Conservation (phyloP, 2,888 invertebrate genomes). For the Drepana falcataria region DNA sequence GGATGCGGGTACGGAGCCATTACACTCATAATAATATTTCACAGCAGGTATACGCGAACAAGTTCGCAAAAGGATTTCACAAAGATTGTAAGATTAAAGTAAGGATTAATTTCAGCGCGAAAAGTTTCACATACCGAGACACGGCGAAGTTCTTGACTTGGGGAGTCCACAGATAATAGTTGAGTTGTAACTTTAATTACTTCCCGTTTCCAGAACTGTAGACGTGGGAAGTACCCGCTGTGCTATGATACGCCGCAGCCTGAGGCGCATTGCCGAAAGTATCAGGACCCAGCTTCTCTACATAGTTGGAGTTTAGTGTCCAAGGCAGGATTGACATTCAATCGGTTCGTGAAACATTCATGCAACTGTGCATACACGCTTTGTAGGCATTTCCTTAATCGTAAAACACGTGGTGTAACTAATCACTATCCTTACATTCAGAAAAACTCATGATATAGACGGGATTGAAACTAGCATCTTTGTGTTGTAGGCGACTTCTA, state of each 20-base stretch:
- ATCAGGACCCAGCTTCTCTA: neutral
- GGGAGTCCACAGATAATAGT: constrained; percentile 64
- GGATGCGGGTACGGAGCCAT: constrained; percentile 2
- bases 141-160: constrained; percentile 57
- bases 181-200: constrained; percentile 73
- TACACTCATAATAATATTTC: constrained; percentile 15
- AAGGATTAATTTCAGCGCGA: constrained; percentile 57
- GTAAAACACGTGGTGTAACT: too few relatives aligned
- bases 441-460: too few relatives aligned
- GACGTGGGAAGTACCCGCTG: constrained; percentile 18
- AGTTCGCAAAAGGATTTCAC: constrained; percentile 38
- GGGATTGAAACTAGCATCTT: too few relatives aligned
- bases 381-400: too few relatives aligned
- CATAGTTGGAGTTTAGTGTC: neutral
- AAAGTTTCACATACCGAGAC: constrained; percentile 59
- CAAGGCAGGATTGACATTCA: too few relatives aligned
- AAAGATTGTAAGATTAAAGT: constrained; percentile 48
- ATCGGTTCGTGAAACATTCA: too few relatives aligned
- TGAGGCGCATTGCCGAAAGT: constrained; percentile 4
- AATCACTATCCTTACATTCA: too few relatives aligned
- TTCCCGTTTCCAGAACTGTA: constrained; percentile 50
- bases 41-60: constrained; percentile 12
- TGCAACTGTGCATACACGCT: too few relatives aligned
- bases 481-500: too few relatives aligned
- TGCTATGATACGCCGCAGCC: constrained; percentile 17